These are phyloP conservation scores for Stenchaetothrips biformis DNA, from an alignment of 2,888 invertebrate species.

Conservation along the genomic window DNA sequence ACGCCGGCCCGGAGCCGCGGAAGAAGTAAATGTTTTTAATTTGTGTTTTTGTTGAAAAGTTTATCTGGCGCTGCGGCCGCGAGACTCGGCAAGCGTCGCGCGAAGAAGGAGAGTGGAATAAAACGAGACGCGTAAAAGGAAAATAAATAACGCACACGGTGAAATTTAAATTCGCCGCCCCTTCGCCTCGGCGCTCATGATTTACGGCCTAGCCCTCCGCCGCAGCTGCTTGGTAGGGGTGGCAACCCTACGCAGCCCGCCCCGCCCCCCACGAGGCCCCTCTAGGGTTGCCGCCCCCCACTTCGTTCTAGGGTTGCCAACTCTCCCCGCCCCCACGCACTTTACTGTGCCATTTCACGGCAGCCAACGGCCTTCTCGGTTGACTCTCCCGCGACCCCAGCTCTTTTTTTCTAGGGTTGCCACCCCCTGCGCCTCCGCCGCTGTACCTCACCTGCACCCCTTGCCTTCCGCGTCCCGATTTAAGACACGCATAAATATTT, in stretches of 20 bases:
- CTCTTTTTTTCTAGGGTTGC: too few relatives aligned
- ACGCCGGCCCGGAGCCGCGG: background rate
- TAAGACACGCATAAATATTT: constrained; percentile 24
- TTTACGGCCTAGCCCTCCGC: constrained; percentile 1
- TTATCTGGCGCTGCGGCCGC: background rate
- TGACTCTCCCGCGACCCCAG: too few relatives aligned
- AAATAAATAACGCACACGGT: constrained; percentile 25
- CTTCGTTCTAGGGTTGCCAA: too few relatives aligned
- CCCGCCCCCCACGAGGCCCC: too few relatives aligned
- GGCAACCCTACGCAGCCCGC: too few relatives aligned
- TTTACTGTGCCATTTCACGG: too few relatives aligned
- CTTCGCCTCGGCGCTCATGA: constrained; percentile 5
- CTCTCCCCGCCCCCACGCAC: too few relatives aligned
- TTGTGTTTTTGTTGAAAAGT: background rate
- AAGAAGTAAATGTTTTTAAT: background rate
- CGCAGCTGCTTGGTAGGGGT: background rate
- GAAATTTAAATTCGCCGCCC: constrained; percentile 19
- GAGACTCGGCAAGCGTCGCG: background rate
- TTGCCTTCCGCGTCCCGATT: background rate
- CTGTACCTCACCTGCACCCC: too few relatives aligned
- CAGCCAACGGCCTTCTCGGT: too few relatives aligned
- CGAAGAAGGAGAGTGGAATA: background rate
- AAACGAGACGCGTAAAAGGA: background rate
- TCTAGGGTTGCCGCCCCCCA: too few relatives aligned
- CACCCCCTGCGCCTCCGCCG: too few relatives aligned